These are phyloP conservation scores for Papilio polyxenes DNA, from an alignment of 1,140 invertebrate species.

Conservation along the genomic window DNA sequence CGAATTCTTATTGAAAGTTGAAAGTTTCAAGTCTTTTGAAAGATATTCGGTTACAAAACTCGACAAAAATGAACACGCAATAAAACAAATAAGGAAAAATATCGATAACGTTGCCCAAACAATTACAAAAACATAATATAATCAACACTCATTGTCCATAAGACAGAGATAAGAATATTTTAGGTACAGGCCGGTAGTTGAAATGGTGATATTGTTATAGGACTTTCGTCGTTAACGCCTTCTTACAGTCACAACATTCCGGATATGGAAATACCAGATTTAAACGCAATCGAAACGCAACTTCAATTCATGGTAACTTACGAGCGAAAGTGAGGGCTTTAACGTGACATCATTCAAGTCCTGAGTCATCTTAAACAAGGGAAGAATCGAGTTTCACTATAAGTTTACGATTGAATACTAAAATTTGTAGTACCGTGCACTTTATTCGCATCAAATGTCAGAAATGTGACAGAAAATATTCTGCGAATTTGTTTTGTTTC, in stretches of 20 bases:
- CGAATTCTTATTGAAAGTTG: not conserved
- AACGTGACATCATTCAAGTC: not conserved
- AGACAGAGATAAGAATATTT: not conserved
- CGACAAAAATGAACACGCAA: too few species aligned
- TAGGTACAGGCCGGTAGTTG: not conserved
- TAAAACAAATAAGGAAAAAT: too few species aligned
- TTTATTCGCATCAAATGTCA: not conserved
- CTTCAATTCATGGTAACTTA: slow-evolving; percentile 1
- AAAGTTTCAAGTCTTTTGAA: too few species aligned
- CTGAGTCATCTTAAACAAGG: slow-evolving; percentile 16
- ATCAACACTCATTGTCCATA: too few species aligned
- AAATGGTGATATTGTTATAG: not conserved
- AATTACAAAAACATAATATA: too few species aligned
- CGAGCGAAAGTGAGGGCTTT: slow-evolving; percentile 24
- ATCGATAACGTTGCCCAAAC: too few species aligned
- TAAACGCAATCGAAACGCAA: not conserved
- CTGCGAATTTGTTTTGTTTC: too few species aligned
- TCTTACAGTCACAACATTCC: not conserved
- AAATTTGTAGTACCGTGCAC: not conserved
- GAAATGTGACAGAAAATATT: too few species aligned
- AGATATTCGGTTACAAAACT: too few species aligned
- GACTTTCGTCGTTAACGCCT: not conserved
- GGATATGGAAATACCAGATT: not conserved
- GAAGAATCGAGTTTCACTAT: slow-evolving; percentile 5
- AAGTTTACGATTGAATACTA: not conserved